phyloP scores from a whole-genome alignment of 2,113 vertebrate genomes.

The Semicossyphus pulcher region DNA sequence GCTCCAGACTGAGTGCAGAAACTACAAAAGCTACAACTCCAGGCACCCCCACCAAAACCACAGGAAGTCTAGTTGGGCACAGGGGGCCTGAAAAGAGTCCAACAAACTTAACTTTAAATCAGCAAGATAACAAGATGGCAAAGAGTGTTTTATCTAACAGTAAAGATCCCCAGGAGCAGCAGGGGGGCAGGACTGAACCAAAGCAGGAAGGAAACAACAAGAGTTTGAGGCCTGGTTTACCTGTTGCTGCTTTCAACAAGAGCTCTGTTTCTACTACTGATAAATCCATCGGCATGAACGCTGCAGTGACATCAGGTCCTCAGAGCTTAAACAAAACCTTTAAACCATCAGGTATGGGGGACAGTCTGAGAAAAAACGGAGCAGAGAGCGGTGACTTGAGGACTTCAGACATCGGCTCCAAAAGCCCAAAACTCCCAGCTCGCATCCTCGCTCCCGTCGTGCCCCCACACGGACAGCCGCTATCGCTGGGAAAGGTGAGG shows the following conservation, averaged over 20 bases:
- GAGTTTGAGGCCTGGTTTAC: conserved; percentile 39
- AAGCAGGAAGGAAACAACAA: conserved; percentile 69
- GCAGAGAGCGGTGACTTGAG: conserved; percentile 64
- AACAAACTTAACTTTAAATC: conserved; percentile 63
- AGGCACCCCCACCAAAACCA: conserved; percentile 41
- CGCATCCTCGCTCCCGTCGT: conserved; percentile 73
- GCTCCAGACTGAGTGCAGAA: conserved; percentile 46
- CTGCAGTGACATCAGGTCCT: conserved; percentile 40
- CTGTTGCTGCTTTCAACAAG: conserved; percentile 51
- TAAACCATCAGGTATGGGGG: conserved; percentile 70
- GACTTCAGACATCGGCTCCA: conserved; percentile 78
- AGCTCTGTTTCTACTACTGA: conserved; percentile 55
- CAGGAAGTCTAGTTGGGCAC: conserved; percentile 44
- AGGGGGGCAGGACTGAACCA: conserved; percentile 53
- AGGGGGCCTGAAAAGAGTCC: conserved; percentile 74
- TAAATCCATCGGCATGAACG: conserved; percentile 29
- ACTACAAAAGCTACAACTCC: conserved; percentile 62
- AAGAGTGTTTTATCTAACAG: conserved; percentile 49
- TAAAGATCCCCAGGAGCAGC: conserved; percentile 59
- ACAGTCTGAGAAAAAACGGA: conserved; percentile 67
- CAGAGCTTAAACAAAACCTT: conserved; percentile 65
- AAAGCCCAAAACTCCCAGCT: conserved; percentile 73
- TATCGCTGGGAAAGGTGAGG: conserved; percentile 79
- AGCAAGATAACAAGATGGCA: conserved; percentile 75
- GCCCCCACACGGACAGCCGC: conserved; percentile 75